Percentiles rank a stretch among this genome's conserved stretches.
Conservation (phyloP, 2,113 vertebrate genomes). For the Coptodon bakossiorum region DNA sequence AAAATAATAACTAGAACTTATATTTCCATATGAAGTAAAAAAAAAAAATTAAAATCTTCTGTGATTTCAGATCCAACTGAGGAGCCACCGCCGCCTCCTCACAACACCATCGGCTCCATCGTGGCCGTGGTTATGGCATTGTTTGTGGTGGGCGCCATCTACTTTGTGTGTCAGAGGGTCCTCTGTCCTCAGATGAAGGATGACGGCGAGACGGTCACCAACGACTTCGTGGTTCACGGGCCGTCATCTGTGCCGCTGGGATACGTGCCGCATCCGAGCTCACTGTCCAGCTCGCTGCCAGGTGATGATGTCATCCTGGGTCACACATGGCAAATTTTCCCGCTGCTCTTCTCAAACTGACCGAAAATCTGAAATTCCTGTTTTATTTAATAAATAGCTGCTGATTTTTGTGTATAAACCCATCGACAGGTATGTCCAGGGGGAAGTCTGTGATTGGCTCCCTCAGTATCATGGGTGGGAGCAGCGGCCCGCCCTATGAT, state of each 20-base stretch:
- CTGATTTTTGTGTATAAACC: background rate
- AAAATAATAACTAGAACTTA: background rate
- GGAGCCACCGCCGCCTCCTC: conserved; percentile 84
- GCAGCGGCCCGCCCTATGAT: conserved; percentile 92
- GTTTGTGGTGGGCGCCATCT: conserved; percentile 89
- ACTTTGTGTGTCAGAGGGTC: conserved; percentile 94
- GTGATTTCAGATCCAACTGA: conserved; percentile 81
- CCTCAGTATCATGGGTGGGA: conserved; percentile 95
- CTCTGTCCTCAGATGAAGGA: conserved; percentile 95
- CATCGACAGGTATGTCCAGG: conserved; percentile 85
- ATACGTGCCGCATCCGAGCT: conserved; percentile 91
- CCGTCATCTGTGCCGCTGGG: conserved; percentile 88
- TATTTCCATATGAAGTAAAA: background rate
- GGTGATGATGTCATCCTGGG: conserved; percentile 60
- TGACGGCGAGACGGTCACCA: conserved; percentile 90
- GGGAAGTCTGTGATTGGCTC: conserved; percentile 97
- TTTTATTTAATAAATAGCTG: background rate
- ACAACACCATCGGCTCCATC: conserved; percentile 90
- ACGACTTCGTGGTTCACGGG: conserved; percentile 90
- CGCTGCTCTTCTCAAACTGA: background rate
- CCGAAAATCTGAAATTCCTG: background rate
- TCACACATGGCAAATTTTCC: background rate
- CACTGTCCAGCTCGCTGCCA: conserved; percentile 88
- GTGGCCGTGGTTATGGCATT: conserved; percentile 90
- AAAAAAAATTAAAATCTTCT: background rate